Conservation (phyloP, 2,888 invertebrate species). For the Brachyopa scutellaris region DNA sequence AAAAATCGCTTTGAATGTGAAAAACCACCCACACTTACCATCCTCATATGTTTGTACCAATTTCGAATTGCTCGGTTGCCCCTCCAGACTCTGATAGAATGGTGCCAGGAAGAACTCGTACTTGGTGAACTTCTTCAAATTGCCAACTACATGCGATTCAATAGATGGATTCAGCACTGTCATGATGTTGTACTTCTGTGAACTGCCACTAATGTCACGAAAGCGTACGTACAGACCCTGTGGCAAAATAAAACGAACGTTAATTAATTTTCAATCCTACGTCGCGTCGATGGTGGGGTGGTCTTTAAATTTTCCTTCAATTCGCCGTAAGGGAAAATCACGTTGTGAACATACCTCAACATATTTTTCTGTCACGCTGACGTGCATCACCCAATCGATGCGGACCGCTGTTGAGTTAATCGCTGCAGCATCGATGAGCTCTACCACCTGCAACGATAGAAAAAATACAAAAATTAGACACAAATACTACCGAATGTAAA, state of each 20-base stretch:
- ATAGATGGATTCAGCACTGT: constrained; percentile 85
- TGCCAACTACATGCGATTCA: constrained; percentile 87
- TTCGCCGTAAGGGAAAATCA: constrained; percentile 13
- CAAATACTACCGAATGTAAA: background rate
- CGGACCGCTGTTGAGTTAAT: constrained; percentile 84
- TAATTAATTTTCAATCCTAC: constrained; percentile 66
- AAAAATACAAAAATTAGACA: constrained; percentile 18
- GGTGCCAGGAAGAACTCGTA: constrained; percentile 95
- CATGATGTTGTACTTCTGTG: constrained; percentile 86
- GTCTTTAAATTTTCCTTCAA: constrained; percentile 30
- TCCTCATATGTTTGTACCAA: constrained; percentile 94
- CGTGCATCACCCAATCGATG: constrained; percentile 83
- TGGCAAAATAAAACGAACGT: constrained; percentile 75
- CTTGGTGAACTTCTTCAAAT: constrained; percentile 90
- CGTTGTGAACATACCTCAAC: constrained; percentile 78
- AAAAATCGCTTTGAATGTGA: too few relatives aligned
- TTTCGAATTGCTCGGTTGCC: constrained; percentile 95
- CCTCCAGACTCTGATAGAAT: constrained; percentile 92
- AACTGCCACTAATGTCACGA: constrained; percentile 85
- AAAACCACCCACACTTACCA: constrained; percentile 81
- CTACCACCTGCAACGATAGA: constrained; percentile 84
- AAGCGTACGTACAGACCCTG: constrained; percentile 87
- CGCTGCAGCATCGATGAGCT: constrained; percentile 84
- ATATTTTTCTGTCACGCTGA: constrained; percentile 81
- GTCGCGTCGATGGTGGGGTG: constrained; percentile 40